Evolutionary conservation across 2,888 invertebrate genomes (phyloP), one percentile per base, ranked within the genome.

Genomic region (Caenorhabditis sulstoni): DNA sequence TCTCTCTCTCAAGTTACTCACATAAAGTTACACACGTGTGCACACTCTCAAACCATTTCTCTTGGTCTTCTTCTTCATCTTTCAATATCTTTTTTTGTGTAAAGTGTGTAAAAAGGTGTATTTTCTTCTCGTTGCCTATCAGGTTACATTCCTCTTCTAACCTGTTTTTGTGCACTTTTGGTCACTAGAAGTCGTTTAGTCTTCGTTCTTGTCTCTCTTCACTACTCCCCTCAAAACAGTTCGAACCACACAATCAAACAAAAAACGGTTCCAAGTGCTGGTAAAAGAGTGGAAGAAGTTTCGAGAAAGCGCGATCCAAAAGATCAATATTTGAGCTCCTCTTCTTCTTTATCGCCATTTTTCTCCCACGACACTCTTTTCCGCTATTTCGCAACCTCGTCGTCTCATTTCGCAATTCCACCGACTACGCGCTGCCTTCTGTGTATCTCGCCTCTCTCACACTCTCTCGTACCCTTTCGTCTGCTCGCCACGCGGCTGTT

Each of bases 311-410:
- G 23, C n/a, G 18, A 66, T 47, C 57, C 44, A 61, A 68, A 61
- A 68, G 68, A 68, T 68, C 68, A 71, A 71, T 71, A 64, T 64
- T 71, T 71, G 71, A 64, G 50, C 49, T 50, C n/a, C 64, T 37
- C 16, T 11, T 4, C 14, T 29, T 55, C 47, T 45, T 29, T 49
- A 29, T 18, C 67, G 49, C 3, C 14, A 18, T 55, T 37, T 45
- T 29, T 49, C 39, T 18, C 67, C 58, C 3, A 11, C 67, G 52
- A 52, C 57, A 58, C 57, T 50, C 11, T 49, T 37, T 37, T 52
- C 35, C 39, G 23, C 58, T 14, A 68, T 68, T 68, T 68, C 68
- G 68, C 59, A 68, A 68, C 23, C 22, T n/a, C 9, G 9, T 22
- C 14, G 22, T 39, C 55, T 16, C 29, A 64, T 70, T 70, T 70